These are phyloP conservation scores for Drosophila nannoptera DNA, from an alignment of 1,140 invertebrate genomes.

Conservation along the genomic window DNA sequence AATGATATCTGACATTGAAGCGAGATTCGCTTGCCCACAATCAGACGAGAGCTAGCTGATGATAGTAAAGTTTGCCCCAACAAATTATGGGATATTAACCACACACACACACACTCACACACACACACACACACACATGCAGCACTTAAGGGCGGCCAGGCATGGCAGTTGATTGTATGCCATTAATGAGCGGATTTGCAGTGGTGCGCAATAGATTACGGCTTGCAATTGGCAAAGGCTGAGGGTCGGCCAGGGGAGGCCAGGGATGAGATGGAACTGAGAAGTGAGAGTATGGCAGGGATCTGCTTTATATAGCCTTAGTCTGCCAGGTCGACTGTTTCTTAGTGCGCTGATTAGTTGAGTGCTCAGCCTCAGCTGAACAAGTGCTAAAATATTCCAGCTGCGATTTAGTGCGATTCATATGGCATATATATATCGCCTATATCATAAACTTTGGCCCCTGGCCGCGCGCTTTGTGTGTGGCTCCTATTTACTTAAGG, in stretches of 20 bases:
- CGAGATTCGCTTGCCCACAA: constrained; percentile 1
- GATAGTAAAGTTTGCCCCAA: constrained; percentile 21
- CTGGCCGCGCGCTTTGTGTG: constrained; percentile 12
- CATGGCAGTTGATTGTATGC: constrained; percentile 6
- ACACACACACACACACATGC: constrained; percentile 13
- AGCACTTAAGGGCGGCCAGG: background rate
- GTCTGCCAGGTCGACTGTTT: constrained; percentile 11
- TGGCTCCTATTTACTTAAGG: constrained; percentile 49
- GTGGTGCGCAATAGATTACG: constrained; percentile 7
- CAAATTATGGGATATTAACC: constrained; percentile 51
- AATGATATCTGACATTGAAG: background rate
- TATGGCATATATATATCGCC: constrained; percentile 2
- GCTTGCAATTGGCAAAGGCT: no score
- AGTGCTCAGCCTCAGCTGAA: constrained; percentile 8
- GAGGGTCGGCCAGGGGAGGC: no score
- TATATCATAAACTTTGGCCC: constrained; percentile 22
- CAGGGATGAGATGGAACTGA: no score
- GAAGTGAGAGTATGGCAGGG: no score
- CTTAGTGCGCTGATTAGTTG: constrained; percentile 50
- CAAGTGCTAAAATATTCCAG: constrained; percentile 3
- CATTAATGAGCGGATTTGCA: constrained; percentile 26
- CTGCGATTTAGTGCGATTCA: constrained; percentile 11
- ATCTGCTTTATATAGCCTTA: no score
- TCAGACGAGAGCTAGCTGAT: background rate
- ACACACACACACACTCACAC: constrained; percentile 16